phyloP scores from a whole-genome alignment of 2,888 invertebrate genomes.

The Synanthedon myopaeformis region DNA sequence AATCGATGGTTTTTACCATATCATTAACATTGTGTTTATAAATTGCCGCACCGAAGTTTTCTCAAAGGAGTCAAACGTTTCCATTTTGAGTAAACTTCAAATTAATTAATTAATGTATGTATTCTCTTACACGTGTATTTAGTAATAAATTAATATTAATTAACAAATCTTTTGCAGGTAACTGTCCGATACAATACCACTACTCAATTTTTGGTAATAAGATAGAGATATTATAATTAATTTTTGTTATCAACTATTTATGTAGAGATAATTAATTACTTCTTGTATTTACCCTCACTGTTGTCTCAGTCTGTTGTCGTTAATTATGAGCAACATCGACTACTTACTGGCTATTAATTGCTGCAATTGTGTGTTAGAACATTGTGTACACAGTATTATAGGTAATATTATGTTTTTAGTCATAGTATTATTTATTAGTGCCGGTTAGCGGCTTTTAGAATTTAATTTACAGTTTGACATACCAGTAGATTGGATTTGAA shows the following conservation, averaged over 20 bases:
- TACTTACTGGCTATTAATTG: slow-evolving; percentile 38
- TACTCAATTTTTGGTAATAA: slow-evolving; percentile 25
- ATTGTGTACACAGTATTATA: slow-evolving; percentile 34
- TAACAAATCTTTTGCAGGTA: slow-evolving; percentile 45
- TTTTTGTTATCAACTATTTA: slow-evolving; percentile 22
- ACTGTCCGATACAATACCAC: slow-evolving; percentile 18
- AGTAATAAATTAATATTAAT: slow-evolving; percentile 14
- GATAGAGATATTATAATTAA: slow-evolving; percentile 40
- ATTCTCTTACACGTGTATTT: neutral
- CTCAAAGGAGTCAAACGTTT: too few relatives aligned
- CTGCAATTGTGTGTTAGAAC: slow-evolving; percentile 50
- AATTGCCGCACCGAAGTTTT: too few relatives aligned
- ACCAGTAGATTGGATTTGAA: neutral
- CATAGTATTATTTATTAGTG: slow-evolving; percentile 42
- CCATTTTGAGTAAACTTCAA: neutral
- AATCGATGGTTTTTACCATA: too few relatives aligned
- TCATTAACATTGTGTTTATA: too few relatives aligned
- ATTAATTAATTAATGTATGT: neutral
- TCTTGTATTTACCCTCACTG: slow-evolving; percentile 36
- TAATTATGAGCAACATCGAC: slow-evolving; percentile 29
- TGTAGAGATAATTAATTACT: slow-evolving; percentile 17
- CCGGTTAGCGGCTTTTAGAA: slow-evolving; percentile 56
- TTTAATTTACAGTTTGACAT: slow-evolving; percentile 26
- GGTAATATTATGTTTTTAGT: slow-evolving; percentile 39
- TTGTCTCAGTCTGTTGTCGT: slow-evolving; percentile 33